phyloP scores from a whole-genome alignment of 2,888 invertebrate species.

The Euzophera pinguis region DNA sequence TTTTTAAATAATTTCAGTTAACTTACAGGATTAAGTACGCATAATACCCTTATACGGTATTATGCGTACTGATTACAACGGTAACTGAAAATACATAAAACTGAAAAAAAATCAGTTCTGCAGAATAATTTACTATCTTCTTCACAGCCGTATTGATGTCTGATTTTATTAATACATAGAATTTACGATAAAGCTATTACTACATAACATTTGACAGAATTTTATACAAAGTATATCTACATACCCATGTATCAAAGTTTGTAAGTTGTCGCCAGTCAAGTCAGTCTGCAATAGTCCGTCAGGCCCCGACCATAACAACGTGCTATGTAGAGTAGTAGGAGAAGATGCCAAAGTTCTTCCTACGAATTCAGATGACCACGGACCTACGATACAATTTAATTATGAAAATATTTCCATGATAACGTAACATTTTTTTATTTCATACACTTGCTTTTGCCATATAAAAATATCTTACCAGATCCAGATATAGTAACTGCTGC shows the following conservation, averaged over 20 bases:
- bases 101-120: too few species aligned
- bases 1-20: too few species aligned
- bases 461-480: slow-evolving; percentile 50
- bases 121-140: too few species aligned
- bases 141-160: too few species aligned
- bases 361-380: slow-evolving; percentile 88
- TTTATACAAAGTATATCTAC: too few species aligned
- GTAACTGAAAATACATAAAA: too few species aligned
- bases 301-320: slow-evolving; percentile 86
- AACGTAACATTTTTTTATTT: slow-evolving; percentile 3
- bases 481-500: slow-evolving; percentile 88
- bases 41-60: too few species aligned
- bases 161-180: too few species aligned
- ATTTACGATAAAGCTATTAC: too few species aligned
- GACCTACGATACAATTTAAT: slow-evolving; percentile 71
- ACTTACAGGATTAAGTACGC: too few species aligned
- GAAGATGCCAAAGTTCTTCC: slow-evolving; percentile 83
- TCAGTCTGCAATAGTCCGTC: slow-evolving; percentile 90
- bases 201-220: too few species aligned
- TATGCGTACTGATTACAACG: too few species aligned
- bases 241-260: slow-evolving; percentile 82
- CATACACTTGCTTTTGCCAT: neutral
- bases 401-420: neutral
- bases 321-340: slow-evolving; percentile 78
- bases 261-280: slow-evolving; percentile 87